Base-by-base conservation (phyloP, 2,888 invertebrate species). In the Magallana nippona region DNA sequence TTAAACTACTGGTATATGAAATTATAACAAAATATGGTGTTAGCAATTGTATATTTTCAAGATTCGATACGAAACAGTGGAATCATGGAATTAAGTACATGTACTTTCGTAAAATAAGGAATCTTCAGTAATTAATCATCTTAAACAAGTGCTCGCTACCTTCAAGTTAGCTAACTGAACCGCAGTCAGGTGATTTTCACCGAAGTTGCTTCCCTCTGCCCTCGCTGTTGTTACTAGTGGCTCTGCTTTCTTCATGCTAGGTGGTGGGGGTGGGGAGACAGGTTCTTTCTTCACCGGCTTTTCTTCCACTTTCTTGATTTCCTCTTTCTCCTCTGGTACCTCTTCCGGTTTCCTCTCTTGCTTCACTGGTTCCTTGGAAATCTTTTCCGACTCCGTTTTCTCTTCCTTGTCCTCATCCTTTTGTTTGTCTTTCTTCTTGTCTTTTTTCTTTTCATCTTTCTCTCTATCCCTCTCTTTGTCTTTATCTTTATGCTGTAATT, bases 391-490 rank as follows among this genome's bases (percentile, higher is more conserved):
- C 32, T 22, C 71, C 15, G 60, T 63, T 44, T 78, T 71, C 79
- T 84, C 81, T 32, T 84, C 81, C 19, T 78, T 83, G 10, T 71
- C 79, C 13, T 82, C 80, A 32, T 82, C 79, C 77, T 82, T 85
- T 5, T 86, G 82, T 3, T 82, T 82, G 10, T 84, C 83, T 81
- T 77, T 84, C 19, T 84, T 83, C 63, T 83, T 84, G 13, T 83
- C 63, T 63, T 80, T 83, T 8, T 84, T 81, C 44, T 85, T 83
- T 86, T 86, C 78, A 86, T 87, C 86, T 5, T 82, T 82, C 13
- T 87, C 85, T 78, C 84, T 86, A 60, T 85, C 78, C n/a, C 81
- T 83, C 15, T 87, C 84, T 58, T 81, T 81, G 22, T 87, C 85
- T 77, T 79, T 86, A 19, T 88, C 88, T 62, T 80, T 84, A 55